phyloP scores from a whole-genome alignment of 2,888 invertebrate genomes.

The Chymomyza amoena region DNA sequence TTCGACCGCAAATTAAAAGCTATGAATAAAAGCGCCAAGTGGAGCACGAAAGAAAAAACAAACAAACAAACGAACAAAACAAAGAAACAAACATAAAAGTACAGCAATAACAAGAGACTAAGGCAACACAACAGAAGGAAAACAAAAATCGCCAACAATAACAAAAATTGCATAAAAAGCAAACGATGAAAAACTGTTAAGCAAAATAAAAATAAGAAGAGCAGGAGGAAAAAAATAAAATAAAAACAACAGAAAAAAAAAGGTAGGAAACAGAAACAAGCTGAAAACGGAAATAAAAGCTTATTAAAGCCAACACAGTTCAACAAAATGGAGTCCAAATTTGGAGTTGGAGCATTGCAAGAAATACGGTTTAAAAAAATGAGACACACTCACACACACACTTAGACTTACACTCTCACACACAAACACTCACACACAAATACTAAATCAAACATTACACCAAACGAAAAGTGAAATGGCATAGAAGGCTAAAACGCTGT shows the following conservation, averaged over 20 bases:
- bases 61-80: slow-evolving; percentile 8
- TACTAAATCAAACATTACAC: slow-evolving; percentile 71
- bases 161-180: slow-evolving; percentile 9
- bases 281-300: slow-evolving; percentile 68
- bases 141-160: slow-evolving; percentile 37
- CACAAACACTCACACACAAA: slow-evolving; percentile 24
- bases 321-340: slow-evolving; percentile 8
- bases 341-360: neutral
- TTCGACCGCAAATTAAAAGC: slow-evolving; percentile 71
- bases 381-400: slow-evolving; percentile 11
- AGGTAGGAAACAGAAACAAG: slow-evolving; percentile 38
- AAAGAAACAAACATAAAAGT: slow-evolving; percentile 18
- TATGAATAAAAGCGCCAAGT: slow-evolving; percentile 66
- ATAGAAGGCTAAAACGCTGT: slow-evolving; percentile 5
- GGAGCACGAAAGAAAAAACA: slow-evolving; percentile 27
- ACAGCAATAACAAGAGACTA: slow-evolving; percentile 34
- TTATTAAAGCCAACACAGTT: slow-evolving; percentile 60
- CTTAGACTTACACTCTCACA: no score
- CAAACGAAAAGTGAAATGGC: slow-evolving; percentile 54
- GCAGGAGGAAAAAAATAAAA: slow-evolving; percentile 4
- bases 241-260: neutral
- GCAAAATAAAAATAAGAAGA: slow-evolving; percentile 1
- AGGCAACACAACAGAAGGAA: slow-evolving; percentile 3
- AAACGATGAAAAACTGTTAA: slow-evolving; percentile 15
- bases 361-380: slow-evolving; percentile 32